Evolutionary conservation across 2,113 vertebrate species (phyloP).

Genomic region (Eolophus roseicapilla): DNA sequence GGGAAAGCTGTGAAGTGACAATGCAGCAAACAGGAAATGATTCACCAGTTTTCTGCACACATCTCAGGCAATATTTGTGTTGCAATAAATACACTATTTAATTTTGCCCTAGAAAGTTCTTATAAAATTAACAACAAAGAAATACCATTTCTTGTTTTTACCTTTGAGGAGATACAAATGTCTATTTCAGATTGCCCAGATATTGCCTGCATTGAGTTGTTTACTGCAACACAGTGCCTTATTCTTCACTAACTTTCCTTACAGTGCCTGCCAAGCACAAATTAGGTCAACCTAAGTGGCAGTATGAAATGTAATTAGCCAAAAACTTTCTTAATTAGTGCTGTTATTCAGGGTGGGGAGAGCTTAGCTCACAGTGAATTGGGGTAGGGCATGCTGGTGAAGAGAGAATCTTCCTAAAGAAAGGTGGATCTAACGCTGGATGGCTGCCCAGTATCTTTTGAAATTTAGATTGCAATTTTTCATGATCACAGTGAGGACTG

Average conservation of each 20-base stretch:
- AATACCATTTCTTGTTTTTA: neutral
- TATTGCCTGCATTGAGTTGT: constrained; percentile 13
- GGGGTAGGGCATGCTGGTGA: neutral
- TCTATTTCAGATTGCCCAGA: neutral
- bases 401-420: neutral
- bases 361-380: constrained; percentile 39
- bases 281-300: constrained; percentile 68
- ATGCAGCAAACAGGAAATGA: neutral
- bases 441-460: constrained; percentile 25
- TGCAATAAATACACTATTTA: neutral
- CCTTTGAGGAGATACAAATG: neutral
- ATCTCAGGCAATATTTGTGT: neutral
- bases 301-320: constrained; percentile 57
- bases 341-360: constrained; percentile 49
- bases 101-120: neutral
- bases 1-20: neutral
- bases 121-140: neutral
- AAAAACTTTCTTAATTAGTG: constrained; percentile 59
- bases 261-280: constrained; percentile 48
- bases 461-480: constrained; percentile 38
- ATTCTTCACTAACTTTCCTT: constrained; percentile 26
- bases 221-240: constrained; percentile 30
- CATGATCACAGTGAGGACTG: neutral
- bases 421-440: neutral
- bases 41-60: neutral